Percentiles rank a stretch among this genome's conserved stretches.
These are phyloP conservation scores for Philereme vetulata DNA, from an alignment of 2,888 invertebrate genomes.

Conservation along the genomic window DNA sequence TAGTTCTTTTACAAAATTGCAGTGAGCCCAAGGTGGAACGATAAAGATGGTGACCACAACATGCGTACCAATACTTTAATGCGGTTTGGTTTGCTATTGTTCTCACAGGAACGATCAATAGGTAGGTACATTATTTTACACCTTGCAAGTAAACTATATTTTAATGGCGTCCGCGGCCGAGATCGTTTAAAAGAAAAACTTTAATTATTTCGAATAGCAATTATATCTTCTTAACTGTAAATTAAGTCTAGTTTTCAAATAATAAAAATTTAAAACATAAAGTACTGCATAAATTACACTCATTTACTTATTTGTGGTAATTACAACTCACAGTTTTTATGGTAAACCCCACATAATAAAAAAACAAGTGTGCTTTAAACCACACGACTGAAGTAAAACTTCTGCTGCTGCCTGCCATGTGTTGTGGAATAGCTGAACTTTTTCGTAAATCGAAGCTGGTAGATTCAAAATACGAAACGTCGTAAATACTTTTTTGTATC, in stretches of 20 bases:
- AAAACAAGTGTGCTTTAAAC: no score
- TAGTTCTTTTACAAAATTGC: constrained; percentile 8
- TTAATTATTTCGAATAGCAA: not conserved
- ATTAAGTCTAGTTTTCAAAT: not conserved
- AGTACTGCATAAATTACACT: not conserved
- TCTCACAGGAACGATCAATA: constrained; percentile 39
- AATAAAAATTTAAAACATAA: not conserved
- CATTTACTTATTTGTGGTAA: no score
- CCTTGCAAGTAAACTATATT: constrained; percentile 8
- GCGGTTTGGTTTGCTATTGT: constrained; percentile 58
- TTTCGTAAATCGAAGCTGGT: no score
- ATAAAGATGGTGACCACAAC: constrained; percentile 45
- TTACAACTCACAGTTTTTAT: no score
- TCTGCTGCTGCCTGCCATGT: no score
- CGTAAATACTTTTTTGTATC: no score
- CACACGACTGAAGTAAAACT: no score
- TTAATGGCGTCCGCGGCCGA: not conserved
- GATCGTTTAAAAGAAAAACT: constrained; percentile 4
- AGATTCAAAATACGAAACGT: no score
- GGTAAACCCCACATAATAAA: not conserved
- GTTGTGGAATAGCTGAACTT: no score
- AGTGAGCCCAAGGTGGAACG: constrained; percentile 4
- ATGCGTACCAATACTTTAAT: constrained; percentile 49
- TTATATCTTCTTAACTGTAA: not conserved
- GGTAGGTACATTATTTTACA: constrained; percentile 10